Base-by-base conservation (phyloP, 2,113 vertebrate genomes). In the Cephalophus harveyi region DNA sequence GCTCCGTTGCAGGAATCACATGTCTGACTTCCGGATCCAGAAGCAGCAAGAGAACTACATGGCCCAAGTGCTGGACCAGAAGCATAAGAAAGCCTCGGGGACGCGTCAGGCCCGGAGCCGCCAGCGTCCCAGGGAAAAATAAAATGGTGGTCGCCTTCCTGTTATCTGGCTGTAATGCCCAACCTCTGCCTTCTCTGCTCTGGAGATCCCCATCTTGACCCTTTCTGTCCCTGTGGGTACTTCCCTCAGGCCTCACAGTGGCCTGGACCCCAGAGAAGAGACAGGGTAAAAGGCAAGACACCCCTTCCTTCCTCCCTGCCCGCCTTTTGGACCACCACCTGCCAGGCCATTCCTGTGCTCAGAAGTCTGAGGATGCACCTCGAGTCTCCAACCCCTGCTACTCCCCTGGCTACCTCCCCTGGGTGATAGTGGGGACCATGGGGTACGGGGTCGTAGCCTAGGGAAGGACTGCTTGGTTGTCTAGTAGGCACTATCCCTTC, bases 41-140 rank as follows among this genome's bases (percentile, higher is more conserved):
- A 98, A 97, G 95, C 97, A 98, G 91, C 98, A 97, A 82, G 98
- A 98, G 55, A 89, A 87, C 95, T 98, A 98, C 87, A 25, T 81
- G 83, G 93, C 87, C 27, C 3, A 23, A 52, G 96, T 78, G 82
- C 90, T 98, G 97, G 94, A 93, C 54, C 96, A 59, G 96, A 98
- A 98, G 64, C 89, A 97, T 96, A 96, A 98, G 96, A 97, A 96
- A 96, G 50, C 89, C 74, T 93, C 64, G 0, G 98, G 97, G 85
- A 79, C 1, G 0, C 76, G 36, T 57, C 96, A 94, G 96, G 93
- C 94, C 93, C 60, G 40, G 13, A 97, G 97, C 94, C 84, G 62
- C 57, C 96, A 94, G 92, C 85, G 30, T 84, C 89, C 88, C 93
- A 95, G 95, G 95, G 97, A 96, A 93, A 98, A 98, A 98, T 98